A percentile compares a stretch with the other conserved stretches of the same genome.
phyloP scores from a whole-genome alignment of 2,888 invertebrate species.

The Ophion obscuratus region DNA sequence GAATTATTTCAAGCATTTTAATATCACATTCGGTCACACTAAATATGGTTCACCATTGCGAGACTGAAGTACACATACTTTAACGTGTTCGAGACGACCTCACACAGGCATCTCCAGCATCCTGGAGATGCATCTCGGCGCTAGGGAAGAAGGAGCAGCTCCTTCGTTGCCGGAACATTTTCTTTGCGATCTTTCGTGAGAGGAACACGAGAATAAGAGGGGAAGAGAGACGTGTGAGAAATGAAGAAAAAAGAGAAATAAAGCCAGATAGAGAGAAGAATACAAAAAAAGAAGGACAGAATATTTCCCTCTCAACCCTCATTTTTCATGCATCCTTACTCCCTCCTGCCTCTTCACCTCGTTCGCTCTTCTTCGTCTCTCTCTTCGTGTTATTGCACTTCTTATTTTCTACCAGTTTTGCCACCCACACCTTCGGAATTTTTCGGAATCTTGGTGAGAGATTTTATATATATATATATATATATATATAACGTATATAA shows the following conservation, averaged over 20 bases:
- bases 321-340: conserved; percentile 18
- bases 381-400: conserved; percentile 80
- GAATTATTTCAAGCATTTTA: not conserved
- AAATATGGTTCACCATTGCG: not conserved
- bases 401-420: conserved; percentile 80
- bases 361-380: conserved; percentile 31
- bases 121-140: conserved; percentile 33
- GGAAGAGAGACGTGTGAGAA: not conserved
- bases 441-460: conserved; percentile 43
- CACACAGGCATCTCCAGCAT: conserved; percentile 14
- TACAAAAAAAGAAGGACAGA: not conserved
- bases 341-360: not conserved
- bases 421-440: conserved; percentile 75
- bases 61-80: conserved; percentile 11
- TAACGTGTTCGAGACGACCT: conserved; percentile 13
- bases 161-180: conserved; percentile 38
- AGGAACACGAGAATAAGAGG: conserved; percentile 18
- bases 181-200: conserved; percentile 18
- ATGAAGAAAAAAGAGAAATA: not conserved
- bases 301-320: conserved; percentile 51
- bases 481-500: not conserved
- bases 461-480: not conserved
- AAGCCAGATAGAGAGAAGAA: not conserved
- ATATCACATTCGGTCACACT: not conserved
- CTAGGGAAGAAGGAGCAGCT: conserved; percentile 34